phyloP scores from a whole-genome alignment of 2,888 invertebrate species.

The Lasius platythorax region DNA sequence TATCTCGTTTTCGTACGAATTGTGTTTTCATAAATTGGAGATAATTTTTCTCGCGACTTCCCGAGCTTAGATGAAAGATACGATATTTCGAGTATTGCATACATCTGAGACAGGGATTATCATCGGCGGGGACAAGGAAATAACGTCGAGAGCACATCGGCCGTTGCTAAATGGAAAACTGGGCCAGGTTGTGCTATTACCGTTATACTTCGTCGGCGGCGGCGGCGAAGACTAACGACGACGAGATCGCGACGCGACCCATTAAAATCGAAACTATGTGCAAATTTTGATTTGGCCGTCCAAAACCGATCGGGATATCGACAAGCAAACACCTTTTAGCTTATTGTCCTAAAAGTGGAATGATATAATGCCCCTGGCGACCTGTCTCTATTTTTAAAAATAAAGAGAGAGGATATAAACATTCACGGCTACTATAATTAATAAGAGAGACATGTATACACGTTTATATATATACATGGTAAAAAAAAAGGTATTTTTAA shows the following conservation, averaged over 20 bases:
- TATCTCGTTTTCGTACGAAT: neutral
- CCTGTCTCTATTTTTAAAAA: neutral
- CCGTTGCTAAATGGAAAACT: slow-evolving; percentile 79
- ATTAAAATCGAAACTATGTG: slow-evolving; percentile 47
- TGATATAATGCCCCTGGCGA: neutral
- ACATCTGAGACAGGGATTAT: neutral
- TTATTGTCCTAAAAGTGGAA: neutral
- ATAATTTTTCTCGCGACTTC: neutral
- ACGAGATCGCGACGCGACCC: slow-evolving; percentile 53
- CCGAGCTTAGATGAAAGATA: neutral
- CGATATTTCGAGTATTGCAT: neutral
- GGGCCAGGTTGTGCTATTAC: slow-evolving; percentile 80
- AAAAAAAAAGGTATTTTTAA: neutral
- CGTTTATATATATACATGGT: neutral
- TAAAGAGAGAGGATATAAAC: neutral
- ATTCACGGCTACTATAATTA: neutral
- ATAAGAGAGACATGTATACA: neutral
- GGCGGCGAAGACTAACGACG: slow-evolving; percentile 33
- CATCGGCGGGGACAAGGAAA: slow-evolving; percentile 42
- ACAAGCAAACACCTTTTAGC: neutral
- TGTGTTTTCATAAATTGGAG: neutral
- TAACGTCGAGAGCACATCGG: slow-evolving; percentile 54
- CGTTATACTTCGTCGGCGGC: slow-evolving; percentile 71
- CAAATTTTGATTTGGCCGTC: slow-evolving; percentile 41
- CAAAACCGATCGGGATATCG: neutral